Evolutionary conservation across 2,113 vertebrate species (phyloP).

Genomic region (Vidua chalybeata): DNA sequence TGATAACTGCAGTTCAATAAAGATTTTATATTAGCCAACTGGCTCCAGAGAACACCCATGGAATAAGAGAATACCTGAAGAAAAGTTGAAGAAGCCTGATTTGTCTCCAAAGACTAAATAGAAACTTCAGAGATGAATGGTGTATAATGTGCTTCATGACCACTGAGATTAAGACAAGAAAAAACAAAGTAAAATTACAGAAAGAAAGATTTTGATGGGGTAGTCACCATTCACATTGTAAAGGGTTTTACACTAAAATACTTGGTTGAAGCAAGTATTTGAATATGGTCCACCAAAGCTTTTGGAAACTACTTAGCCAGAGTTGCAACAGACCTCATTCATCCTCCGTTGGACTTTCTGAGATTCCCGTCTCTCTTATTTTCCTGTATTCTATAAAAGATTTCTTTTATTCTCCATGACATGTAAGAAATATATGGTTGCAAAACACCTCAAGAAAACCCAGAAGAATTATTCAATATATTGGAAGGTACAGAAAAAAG

Average conservation of each 20-base stretch:
- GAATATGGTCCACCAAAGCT: neutral
- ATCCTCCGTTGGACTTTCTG: neutral
- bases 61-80: neutral
- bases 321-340: neutral
- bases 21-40: neutral
- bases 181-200: neutral
- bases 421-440: neutral
- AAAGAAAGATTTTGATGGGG: neutral
- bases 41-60: fast-evolving
- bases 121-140: neutral
- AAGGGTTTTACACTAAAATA: neutral
- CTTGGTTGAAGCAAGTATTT: neutral
- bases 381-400: neutral
- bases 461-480: neutral
- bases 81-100: neutral
- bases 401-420: neutral
- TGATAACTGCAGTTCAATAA: neutral
- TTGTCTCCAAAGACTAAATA: neutral
- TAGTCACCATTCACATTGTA: fast-evolving
- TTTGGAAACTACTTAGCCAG: neutral
- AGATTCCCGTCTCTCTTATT: neutral
- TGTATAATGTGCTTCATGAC: neutral
- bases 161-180: neutral
- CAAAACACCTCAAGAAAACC: neutral
- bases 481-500: neutral